Base-by-base conservation (phyloP, 2,888 invertebrate genomes). In the Pammene fasciana region DNA sequence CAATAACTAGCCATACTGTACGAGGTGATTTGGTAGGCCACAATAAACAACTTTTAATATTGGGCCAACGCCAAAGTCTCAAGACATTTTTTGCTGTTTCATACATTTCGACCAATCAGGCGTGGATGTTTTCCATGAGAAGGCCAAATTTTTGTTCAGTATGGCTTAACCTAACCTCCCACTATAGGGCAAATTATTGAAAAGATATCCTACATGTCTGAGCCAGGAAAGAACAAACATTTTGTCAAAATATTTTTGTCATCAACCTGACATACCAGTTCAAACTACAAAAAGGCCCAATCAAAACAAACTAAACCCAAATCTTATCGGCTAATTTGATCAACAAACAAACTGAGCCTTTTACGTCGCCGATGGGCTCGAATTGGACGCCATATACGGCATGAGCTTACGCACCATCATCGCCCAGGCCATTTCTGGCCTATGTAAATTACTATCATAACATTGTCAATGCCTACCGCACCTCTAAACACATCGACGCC, bases 371-470 rank as follows among this genome's bases (percentile, higher is more conserved):
- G 78, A 79, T 75, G 74, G 74, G 79, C 77, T 71, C 80, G 79
- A 81, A 78, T 77, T 72, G 73, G 65, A 73, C 72, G 67, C 86
- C 83, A 71, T 86, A 77, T 79, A 83, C 57, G 81, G 43, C 26
- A 75, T 68, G 75, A 74, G 75, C 73, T 74, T 79, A 77, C 82
- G 77, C 75, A 73, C 75, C 75, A 76, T 76, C 80, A 73, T 71
- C 68, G 73, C 65, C 26, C 71, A 54, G 16, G 54, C 76, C 74
- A 75, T 78, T 74, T 74, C 67, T 76, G 80, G 82, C 78, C 72
- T 71, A 77, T 82, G 84, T 86, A 84, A 86, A 86, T 84, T 82
- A 79, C 78, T 83, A 80, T 82, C 81, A 82, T 79, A 83, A 84
- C 79, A 82, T 80, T 73, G 71, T 70, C 76, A 80, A 73, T 74